These are phyloP conservation scores for Drosophila melanica DNA, from an alignment of 1,140 invertebrate genomes.

Conservation along the genomic window DNA sequence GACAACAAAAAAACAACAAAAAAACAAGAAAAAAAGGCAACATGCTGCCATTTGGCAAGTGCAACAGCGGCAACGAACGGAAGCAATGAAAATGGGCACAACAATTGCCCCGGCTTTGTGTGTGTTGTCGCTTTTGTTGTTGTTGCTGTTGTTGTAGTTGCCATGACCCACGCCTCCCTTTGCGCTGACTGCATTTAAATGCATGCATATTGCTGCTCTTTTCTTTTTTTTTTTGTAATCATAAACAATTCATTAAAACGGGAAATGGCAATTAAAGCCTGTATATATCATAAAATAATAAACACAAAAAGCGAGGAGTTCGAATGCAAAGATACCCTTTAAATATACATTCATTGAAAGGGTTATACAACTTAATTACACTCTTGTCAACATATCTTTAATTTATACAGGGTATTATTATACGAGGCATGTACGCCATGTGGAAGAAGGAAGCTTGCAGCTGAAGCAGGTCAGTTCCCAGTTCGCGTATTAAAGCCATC, in stretches of 20 bases:
- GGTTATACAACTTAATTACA: neutral
- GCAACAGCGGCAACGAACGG: constrained; percentile 53
- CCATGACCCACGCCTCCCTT: constrained; percentile 57
- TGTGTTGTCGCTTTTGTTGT: neutral
- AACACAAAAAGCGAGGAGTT: neutral
- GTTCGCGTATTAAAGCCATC: constrained; percentile 29
- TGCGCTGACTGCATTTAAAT: constrained; percentile 31
- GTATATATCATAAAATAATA: constrained; percentile 37
- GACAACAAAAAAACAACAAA: constrained; percentile 20
- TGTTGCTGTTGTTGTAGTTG: constrained; percentile 48
- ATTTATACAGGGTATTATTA: neutral
- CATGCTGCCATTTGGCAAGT: constrained; percentile 56
- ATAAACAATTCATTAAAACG: constrained; percentile 78
- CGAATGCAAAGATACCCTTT: neutral
- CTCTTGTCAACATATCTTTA: neutral
- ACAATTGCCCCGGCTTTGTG: constrained; percentile 53
- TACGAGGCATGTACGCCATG: constrained; percentile 23
- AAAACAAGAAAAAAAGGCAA: constrained; percentile 31
- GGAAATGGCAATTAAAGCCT: constrained; percentile 70
- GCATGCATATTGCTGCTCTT: constrained; percentile 10
- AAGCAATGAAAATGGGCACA: constrained; percentile 72
- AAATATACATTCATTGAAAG: too few relatives aligned
- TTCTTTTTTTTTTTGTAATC: constrained; percentile 36
- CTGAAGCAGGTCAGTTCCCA: constrained; percentile 35
- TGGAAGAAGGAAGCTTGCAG: constrained; percentile 31